These are phyloP conservation scores for Drosophila monieri DNA, from an alignment of 2,888 invertebrate genomes.

Conservation along the genomic window DNA sequence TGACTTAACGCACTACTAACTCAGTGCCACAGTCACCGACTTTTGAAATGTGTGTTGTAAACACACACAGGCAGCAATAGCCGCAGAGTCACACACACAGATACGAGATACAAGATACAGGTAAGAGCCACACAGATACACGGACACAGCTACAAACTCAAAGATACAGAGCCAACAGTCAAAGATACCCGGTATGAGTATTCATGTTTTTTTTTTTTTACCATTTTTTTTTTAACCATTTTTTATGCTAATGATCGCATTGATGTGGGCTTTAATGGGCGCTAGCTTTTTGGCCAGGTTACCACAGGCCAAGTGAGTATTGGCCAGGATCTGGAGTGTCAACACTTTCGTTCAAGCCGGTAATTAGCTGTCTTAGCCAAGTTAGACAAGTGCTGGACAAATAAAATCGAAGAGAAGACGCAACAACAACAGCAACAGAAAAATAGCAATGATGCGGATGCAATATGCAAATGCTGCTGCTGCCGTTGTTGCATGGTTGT, in stretches of 20 bases:
- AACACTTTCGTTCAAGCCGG: conserved; percentile 11
- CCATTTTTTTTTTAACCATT: conserved; percentile 58
- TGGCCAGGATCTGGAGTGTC: conserved; percentile 8
- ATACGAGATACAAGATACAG: conserved; percentile 5
- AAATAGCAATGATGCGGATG: conserved; percentile 16
- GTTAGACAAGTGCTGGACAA: conserved; percentile 5
- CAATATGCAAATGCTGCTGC: conserved; percentile 44
- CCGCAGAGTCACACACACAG: conserved; percentile 6
- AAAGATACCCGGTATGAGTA: conserved; percentile 11
- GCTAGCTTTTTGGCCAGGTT: conserved; percentile 40
- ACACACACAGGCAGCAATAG: conserved; percentile 54
- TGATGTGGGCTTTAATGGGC: conserved; percentile 47
- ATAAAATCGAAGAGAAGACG: not conserved
- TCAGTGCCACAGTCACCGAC: conserved; percentile 83
- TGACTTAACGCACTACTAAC: conserved; percentile 83
- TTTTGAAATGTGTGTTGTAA: conserved; percentile 78
- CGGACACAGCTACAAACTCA: conserved; percentile 11
- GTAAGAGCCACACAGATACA: conserved; percentile 14
- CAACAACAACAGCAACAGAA: too few species aligned
- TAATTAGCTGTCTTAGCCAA: conserved; percentile 6
- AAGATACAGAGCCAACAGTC: conserved; percentile 13
- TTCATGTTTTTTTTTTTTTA: conserved; percentile 29
- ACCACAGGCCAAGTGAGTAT: not conserved
- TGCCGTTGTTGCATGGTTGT: not conserved
- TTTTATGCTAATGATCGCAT: conserved; percentile 72